A percentile compares a stretch with the other conserved stretches of the same genome.
Conservation (phyloP, 2,888 invertebrate genomes). For the Epistrophe eligans region DNA sequence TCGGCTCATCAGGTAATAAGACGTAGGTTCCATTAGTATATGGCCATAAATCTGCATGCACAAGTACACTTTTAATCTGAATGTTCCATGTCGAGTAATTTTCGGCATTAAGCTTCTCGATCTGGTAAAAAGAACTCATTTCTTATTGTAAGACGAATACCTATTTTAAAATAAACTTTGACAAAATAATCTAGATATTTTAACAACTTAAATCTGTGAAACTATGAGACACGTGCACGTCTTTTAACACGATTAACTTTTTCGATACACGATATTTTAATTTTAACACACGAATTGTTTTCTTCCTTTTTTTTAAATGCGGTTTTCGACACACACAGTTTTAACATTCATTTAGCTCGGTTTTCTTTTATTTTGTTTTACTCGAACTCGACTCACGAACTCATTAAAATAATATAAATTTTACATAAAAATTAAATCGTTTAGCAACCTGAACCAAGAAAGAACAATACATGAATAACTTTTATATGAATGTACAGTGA, state of each 20-base stretch:
- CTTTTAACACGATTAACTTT: background rate
- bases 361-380: background rate
- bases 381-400: background rate
- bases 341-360: too few species aligned
- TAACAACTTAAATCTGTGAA: too few species aligned
- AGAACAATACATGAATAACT: too few species aligned
- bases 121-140: constrained; percentile 11
- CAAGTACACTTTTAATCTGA: constrained; percentile 27
- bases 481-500: too few species aligned
- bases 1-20: constrained; percentile 18
- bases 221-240: background rate
- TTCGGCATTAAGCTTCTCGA: background rate
- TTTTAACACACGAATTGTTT: background rate
- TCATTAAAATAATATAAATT: background rate
- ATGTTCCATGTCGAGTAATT: constrained; percentile 28
- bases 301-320: too few species aligned
- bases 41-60: constrained; percentile 26
- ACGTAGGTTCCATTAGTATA: background rate
- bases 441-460: background rate
- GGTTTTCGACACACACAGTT: too few species aligned
- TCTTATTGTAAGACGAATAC: background rate
- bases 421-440: background rate
- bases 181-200: too few species aligned
- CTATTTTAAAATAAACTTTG: background rate
- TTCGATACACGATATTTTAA: background rate